phyloP scores from a whole-genome alignment of 2,113 vertebrate genomes.

The Chrysochloris asiatica region DNA sequence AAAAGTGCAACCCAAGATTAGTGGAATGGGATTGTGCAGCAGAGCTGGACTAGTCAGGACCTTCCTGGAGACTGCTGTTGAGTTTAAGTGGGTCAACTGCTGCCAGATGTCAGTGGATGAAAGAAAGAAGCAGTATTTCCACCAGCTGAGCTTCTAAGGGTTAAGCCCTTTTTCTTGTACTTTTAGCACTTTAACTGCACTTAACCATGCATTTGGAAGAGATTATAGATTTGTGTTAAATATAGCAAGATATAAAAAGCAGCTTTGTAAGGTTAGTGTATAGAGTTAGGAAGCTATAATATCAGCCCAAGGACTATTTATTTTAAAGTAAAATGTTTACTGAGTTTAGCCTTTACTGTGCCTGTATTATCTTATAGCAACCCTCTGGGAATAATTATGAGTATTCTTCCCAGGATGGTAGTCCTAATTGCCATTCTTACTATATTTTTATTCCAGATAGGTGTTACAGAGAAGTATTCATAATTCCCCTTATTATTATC shows the following conservation, averaged over 20 bases:
- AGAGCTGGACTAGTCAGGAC: neutral
- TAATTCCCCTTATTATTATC: neutral
- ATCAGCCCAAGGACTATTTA: neutral
- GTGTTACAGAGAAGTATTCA: neutral
- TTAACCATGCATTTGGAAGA: slow-evolving; percentile 66
- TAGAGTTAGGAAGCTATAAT: slow-evolving; percentile 19
- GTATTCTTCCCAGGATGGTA: neutral
- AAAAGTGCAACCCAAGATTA: neutral
- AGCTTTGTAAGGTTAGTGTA: slow-evolving; percentile 52
- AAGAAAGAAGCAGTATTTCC: slow-evolving; percentile 42
- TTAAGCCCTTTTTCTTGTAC: slow-evolving; percentile 56
- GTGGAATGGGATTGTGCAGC: neutral
- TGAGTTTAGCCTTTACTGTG: neutral
- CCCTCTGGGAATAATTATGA: neutral
- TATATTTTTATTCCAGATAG: neutral
- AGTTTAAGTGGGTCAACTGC: neutral
- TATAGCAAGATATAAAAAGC: slow-evolving; percentile 60
- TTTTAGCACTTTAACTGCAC: slow-evolving; percentile 57
- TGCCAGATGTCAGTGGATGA: slow-evolving; percentile 23
- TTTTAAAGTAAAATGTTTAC: neutral
- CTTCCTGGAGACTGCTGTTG: neutral
- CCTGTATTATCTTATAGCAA: neutral
- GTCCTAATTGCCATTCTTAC: neutral
- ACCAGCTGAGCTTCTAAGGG: slow-evolving; percentile 47
- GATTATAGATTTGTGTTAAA: slow-evolving; percentile 75